A percentile compares a stretch with the other conserved stretches of the same genome.
These are phyloP conservation scores for Nymphalis c-album DNA, from an alignment of 2,888 invertebrate species.

Conservation along the genomic window DNA sequence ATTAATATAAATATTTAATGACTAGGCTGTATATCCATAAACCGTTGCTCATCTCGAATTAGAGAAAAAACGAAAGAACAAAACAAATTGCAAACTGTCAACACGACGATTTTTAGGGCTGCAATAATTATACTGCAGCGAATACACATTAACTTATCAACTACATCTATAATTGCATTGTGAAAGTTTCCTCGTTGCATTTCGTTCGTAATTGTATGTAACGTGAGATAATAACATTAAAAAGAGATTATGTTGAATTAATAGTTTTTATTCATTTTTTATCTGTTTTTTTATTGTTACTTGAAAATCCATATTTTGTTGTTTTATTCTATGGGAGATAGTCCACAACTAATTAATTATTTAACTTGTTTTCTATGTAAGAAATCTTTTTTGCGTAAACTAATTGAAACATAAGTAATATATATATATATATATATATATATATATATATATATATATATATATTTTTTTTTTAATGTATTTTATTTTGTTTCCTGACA, in stretches of 20 bases:
- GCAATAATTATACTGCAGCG: conserved; percentile 28
- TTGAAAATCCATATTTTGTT: background rate
- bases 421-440: too few relatives aligned
- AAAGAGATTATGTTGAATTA: conserved; percentile 13
- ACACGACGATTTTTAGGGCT: conserved; percentile 32
- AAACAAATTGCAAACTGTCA: conserved; percentile 29
- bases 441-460: too few relatives aligned
- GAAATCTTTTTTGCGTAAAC: too few relatives aligned
- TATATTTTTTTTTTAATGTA: too few relatives aligned
- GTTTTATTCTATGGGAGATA: background rate
- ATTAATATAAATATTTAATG: background rate
- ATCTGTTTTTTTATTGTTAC: background rate
- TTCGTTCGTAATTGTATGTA: conserved; percentile 50
- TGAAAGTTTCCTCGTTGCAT: conserved; percentile 49
- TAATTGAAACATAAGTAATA: too few relatives aligned
- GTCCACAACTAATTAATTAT: too few relatives aligned
- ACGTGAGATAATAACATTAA: conserved; percentile 36
- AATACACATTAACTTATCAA: conserved; percentile 44
- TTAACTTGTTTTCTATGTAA: too few relatives aligned
- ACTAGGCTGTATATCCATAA: background rate
- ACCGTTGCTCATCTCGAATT: background rate
- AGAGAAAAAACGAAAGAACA: background rate
- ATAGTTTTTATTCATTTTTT: conserved; percentile 7
- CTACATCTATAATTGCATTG: conserved; percentile 53
- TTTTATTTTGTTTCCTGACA: too few relatives aligned